A percentile compares a stretch with the other conserved stretches of the same genome.
phyloP scores from a whole-genome alignment of 2,888 invertebrate species.

The Habrosyne pyritoides region DNA sequence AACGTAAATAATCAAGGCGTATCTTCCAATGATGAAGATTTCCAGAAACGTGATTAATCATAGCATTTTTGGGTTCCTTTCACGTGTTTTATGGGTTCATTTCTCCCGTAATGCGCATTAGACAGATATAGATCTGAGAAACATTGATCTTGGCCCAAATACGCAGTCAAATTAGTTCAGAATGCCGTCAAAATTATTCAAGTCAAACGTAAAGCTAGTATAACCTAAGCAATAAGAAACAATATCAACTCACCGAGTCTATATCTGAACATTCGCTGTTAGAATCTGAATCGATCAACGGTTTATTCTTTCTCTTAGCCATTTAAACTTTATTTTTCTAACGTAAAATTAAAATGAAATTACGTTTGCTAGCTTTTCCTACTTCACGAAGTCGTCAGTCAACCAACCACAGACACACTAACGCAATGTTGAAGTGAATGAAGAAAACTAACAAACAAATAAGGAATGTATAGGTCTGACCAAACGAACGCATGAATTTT shows the following conservation, averaged over 20 bases:
- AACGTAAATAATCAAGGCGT: constrained; percentile 36
- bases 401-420: constrained; percentile 32
- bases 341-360: constrained; percentile 41
- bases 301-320: constrained; percentile 93
- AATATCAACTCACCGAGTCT: constrained; percentile 88
- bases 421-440: neutral
- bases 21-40: neutral
- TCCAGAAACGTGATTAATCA: neutral
- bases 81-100: constrained; percentile 16
- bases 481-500: no score
- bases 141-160: constrained; percentile 74
- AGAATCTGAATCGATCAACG: constrained; percentile 91
- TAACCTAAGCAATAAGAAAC: constrained; percentile 53
- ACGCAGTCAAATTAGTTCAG: constrained; percentile 66
- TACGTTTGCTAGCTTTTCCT: constrained; percentile 46
- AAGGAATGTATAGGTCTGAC: neutral
- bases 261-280: constrained; percentile 92
- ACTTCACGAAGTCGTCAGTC: constrained; percentile 43
- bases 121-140: constrained; percentile 51
- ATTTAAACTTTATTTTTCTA: constrained; percentile 68
- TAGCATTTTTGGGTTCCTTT: constrained; percentile 15
- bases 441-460: neutral
- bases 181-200: constrained; percentile 64
- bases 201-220: constrained; percentile 30
- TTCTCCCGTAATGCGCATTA: constrained; percentile 47